These are phyloP conservation scores for Mastacembelus armatus DNA, from an alignment of 2,797 vertebrate genomes.

Conservation along the genomic window DNA sequence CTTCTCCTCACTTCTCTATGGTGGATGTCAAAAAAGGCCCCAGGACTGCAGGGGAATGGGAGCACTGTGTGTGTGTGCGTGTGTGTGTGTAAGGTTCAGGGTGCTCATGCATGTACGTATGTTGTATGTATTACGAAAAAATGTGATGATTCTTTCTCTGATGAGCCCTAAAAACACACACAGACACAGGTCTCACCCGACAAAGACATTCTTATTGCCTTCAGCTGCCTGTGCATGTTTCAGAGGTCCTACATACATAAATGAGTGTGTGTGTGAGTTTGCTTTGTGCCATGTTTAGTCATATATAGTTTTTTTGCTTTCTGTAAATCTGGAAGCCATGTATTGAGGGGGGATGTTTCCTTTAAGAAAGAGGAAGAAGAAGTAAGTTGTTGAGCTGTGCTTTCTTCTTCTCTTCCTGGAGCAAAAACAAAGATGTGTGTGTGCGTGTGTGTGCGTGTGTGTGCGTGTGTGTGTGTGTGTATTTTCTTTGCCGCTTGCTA, in stretches of 20 bases:
- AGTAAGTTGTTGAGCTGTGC: conserved; percentile 32
- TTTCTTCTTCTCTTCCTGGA: conserved; percentile 25
- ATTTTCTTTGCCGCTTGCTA: conserved; percentile 27
- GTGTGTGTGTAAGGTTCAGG: background rate
- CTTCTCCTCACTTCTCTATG: conserved; percentile 43
- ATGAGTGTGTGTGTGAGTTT: background rate
- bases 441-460: conserved; percentile 12
- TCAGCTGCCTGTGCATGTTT: background rate
- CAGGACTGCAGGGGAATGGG: conserved; percentile 15
- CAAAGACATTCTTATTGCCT: conserved; percentile 5
- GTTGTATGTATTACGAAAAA: background rate
- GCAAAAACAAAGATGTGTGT: conserved; percentile 37
- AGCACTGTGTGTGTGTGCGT: background rate
- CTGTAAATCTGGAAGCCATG: conserved; percentile 16
- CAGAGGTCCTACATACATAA: background rate
- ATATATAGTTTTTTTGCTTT: background rate
- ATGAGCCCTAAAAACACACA: background rate
- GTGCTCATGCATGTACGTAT: background rate
- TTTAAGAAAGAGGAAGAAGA: conserved; percentile 65
- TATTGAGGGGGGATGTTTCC: conserved; percentile 19
- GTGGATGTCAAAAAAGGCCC: conserved; percentile 44
- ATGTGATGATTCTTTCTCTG: background rate
- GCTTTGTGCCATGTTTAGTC: background rate
- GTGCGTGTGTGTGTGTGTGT: conserved; percentile 2
- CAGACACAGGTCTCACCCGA: conserved; percentile 8